Percentiles rank a stretch among this genome's conserved stretches.
Conservation (phyloP, 2,888 invertebrate genomes). For the Meandrusa payeni region DNA sequence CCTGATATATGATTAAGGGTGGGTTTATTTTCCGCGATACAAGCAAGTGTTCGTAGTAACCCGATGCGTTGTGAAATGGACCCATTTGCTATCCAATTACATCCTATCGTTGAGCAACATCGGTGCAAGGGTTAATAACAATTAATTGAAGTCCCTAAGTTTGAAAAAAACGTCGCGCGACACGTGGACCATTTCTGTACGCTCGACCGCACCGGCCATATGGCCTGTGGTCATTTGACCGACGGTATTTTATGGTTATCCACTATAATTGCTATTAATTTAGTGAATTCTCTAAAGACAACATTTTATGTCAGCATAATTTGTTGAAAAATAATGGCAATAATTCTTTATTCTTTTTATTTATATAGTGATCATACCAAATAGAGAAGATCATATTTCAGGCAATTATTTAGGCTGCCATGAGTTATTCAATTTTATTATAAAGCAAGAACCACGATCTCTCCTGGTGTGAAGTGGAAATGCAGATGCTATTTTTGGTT, state of each 20-base stretch:
- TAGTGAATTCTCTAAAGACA: too few species aligned
- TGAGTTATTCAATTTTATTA: too few species aligned
- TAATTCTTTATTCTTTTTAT: too few species aligned
- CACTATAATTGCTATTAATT: conserved; percentile 19
- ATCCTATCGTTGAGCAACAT: conserved; percentile 41
- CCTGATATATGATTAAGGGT: conserved; percentile 12
- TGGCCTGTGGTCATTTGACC: conserved; percentile 34
- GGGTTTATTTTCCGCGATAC: conserved; percentile 28
- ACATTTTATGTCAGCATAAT: too few species aligned
- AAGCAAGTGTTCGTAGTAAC: conserved; percentile 40
- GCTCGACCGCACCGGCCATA: conserved; percentile 55
- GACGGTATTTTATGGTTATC: conserved; percentile 9
- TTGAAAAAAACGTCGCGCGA: conserved; percentile 46
- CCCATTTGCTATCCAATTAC: conserved; percentile 40
- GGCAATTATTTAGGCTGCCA: too few species aligned
- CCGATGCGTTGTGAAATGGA: conserved; percentile 48
- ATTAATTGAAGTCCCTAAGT: conserved; percentile 68
- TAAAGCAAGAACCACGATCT: too few species aligned
- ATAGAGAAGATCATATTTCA: too few species aligned
- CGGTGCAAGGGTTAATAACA: conserved; percentile 57
- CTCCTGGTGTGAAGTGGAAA: too few species aligned
- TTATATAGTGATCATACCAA: too few species aligned
- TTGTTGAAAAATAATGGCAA: too few species aligned
- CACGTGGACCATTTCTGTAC: conserved; percentile 59
- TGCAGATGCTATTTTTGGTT: too few species aligned